phyloP scores from a whole-genome alignment of 2,888 invertebrate species.

The Drosophila affinis region DNA sequence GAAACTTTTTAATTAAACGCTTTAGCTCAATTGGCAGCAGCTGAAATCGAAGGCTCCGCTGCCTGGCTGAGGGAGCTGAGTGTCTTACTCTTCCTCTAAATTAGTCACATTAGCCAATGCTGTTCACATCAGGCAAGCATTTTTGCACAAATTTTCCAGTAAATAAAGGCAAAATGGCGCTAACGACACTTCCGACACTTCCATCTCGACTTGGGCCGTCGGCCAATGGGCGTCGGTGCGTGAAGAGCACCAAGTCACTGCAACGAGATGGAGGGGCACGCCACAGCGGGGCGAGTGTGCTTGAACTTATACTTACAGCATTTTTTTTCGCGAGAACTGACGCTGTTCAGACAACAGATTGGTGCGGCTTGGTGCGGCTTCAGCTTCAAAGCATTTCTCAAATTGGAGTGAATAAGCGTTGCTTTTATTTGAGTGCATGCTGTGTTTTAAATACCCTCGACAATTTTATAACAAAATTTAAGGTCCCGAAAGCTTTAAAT shows the following conservation, averaged over 20 bases:
- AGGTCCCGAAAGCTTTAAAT: background rate
- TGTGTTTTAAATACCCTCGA: background rate
- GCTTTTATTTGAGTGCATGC: background rate
- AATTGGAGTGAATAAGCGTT: background rate
- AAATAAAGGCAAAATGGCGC: slow-evolving; percentile 13
- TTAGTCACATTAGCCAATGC: slow-evolving; percentile 5
- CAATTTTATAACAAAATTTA: background rate
- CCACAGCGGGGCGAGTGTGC: background rate
- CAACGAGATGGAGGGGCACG: slow-evolving; percentile 10
- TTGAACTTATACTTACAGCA: background rate
- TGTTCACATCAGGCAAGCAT: slow-evolving; percentile 11
- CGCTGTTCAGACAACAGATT: background rate
- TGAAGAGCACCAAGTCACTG: slow-evolving; percentile 19
- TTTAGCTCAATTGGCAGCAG: slow-evolving; percentile 25
- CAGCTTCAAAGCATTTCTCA: slow-evolving; percentile 3
- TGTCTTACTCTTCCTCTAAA: background rate
- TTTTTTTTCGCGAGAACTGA: background rate
- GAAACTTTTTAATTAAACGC: slow-evolving; percentile 58
- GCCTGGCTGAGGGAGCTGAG: background rate
- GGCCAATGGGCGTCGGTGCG: slow-evolving; percentile 17
- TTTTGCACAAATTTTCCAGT: slow-evolving; percentile 18
- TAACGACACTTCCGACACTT: slow-evolving; percentile 21
- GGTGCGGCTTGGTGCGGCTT: background rate
- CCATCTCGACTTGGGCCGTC: background rate
- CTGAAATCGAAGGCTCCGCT: slow-evolving; percentile 11